Base-by-base conservation (phyloP, 1,140 invertebrate species). In the Drosophila seguyi region DNA sequence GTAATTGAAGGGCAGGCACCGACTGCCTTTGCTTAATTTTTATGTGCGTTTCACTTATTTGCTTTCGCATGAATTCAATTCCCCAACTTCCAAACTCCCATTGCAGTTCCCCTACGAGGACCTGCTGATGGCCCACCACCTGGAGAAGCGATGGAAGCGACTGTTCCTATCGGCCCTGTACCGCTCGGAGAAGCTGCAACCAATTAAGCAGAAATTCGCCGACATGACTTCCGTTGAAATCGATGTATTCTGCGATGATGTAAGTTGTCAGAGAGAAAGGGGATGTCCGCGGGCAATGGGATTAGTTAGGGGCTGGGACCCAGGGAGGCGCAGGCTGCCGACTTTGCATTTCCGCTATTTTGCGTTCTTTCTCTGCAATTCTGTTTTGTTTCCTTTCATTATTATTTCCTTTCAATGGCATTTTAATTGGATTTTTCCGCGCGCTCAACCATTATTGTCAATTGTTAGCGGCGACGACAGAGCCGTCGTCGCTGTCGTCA, bases 201-300 rank as follows among this genome's bases (percentile, higher is more conserved):
- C 94, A 61, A 96, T 96, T 8, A 96, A 95, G 80, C 95, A 95
- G 34, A 95, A 96, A 81, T 99, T 98, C 92, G 96, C 96, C 18
- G 95, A 96, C 73, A 93, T 97, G 79, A 97, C 96, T 31, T 90
- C 95, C 27, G 92, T 94, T 0, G 95, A 97, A 92, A 97, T 98
- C 74, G 93, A 94, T 16, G 94, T 95, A 13, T 98, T 98, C 93
- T 93, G 94, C 25, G 91, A 93, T 14, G 94, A 96, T 86, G 92
- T 93, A 90, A 90, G 87, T 81, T 79, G 61, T 61, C 59, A 42
- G 65, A 42, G 65, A 52, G 50, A 25, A 27, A 20, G 14, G 27
- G 59, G 34, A 53, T 56, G 47, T 41, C 20, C 16, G 53, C 44
- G n/a, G 48, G 48, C n/a, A 50, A 50, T 31, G n/a, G 44, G 36